Evolutionary conservation across 2,888 invertebrate species (phyloP).

Genomic region (Pyralis farinalis): DNA sequence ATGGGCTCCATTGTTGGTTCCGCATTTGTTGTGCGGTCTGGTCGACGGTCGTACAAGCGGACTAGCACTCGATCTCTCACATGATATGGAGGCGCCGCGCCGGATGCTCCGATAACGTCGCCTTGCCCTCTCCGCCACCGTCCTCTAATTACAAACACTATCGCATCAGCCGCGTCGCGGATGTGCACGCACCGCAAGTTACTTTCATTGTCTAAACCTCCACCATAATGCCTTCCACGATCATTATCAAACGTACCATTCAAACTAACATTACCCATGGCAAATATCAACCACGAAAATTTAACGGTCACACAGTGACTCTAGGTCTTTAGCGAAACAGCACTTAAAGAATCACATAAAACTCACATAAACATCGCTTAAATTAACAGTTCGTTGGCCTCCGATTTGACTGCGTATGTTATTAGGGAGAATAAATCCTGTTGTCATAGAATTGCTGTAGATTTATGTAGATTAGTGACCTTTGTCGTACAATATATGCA

Average conservation of each 20-base stretch:
- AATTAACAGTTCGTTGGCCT: conserved; percentile 9
- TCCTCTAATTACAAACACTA: conserved; percentile 68
- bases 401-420: neutral
- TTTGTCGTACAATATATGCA: too few relatives aligned
- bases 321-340: conserved; percentile 7
- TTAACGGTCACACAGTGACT: conserved; percentile 5
- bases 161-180: conserved; percentile 27
- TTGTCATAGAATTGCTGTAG: too few relatives aligned
- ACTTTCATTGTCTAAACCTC: neutral
- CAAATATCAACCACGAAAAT: conserved; percentile 3
- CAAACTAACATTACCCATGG: conserved; percentile 1
- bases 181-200: neutral
- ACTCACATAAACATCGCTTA: conserved; percentile 7
- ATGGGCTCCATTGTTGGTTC: conserved; percentile 22
- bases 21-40: conserved; percentile 18
- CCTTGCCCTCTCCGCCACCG: conserved; percentile 37
- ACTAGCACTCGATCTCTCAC: conserved; percentile 60
- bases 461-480: too few relatives aligned
- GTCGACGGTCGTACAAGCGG: conserved; percentile 17
- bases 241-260: neutral
- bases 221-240: neutral
- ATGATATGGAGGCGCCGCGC: conserved; percentile 60
- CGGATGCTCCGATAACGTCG: conserved; percentile 58
- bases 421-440: too few relatives aligned
- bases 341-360: conserved; percentile 9